Evolutionary conservation across 2,888 invertebrate genomes (phyloP).

Genomic region (Pollenia angustigena): DNA sequence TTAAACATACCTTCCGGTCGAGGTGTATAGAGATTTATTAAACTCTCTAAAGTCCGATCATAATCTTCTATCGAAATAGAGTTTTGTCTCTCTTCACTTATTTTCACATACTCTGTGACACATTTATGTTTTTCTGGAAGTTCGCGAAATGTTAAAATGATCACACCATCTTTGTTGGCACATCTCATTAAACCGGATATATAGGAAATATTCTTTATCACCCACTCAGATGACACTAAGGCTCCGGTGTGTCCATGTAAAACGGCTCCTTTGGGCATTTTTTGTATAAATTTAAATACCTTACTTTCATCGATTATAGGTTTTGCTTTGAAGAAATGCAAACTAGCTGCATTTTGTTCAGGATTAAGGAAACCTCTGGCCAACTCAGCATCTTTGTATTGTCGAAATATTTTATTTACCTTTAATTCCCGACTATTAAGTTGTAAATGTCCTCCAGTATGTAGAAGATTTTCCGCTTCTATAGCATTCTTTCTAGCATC

Average conservation of each 20-base stretch:
- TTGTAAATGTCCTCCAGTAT: constrained; percentile 80
- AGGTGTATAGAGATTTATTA: no score
- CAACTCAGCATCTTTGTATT: constrained; percentile 80
- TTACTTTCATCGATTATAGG: constrained; percentile 85
- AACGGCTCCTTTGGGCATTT: constrained; percentile 86
- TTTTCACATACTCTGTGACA: no score
- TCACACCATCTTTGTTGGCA: constrained; percentile 74
- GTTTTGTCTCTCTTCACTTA: no score
- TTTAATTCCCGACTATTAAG: constrained; percentile 78
- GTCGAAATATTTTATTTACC: constrained; percentile 81
- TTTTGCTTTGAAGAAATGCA: constrained; percentile 86
- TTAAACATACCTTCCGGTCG: no score
- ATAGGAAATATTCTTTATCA: constrained; percentile 85
- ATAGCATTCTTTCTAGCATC: constrained; percentile 81
- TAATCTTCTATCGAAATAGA: no score
- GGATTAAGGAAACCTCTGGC: constrained; percentile 78
- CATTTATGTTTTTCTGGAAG: no score
- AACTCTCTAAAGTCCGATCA: no score
- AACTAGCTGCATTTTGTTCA: constrained; percentile 84
- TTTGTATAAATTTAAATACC: constrained; percentile 86
- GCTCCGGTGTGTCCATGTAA: constrained; percentile 86
- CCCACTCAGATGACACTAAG: constrained; percentile 85
- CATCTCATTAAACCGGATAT: constrained; percentile 82
- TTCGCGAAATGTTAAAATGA: constrained; percentile 76
- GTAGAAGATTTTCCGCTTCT: constrained; percentile 79